Base-by-base conservation (phyloP, 2,113 vertebrate genomes). In the Chamaetylas fuelleborni region DNA sequence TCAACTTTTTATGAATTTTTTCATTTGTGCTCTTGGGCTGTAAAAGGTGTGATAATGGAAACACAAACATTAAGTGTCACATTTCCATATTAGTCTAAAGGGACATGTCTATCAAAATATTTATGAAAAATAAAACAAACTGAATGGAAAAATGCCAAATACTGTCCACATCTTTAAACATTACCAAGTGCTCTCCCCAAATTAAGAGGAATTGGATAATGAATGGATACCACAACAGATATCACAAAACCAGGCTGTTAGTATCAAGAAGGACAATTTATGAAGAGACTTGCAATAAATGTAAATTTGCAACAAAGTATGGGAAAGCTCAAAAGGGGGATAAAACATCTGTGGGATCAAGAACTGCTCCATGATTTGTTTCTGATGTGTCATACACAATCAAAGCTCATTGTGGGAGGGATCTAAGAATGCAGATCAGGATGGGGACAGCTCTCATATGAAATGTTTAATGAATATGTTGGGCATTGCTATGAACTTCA, bases 401-500 rank as follows among this genome's bases (percentile, higher is more conserved):
- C 61, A 91, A 36, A 91, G 45, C 57, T 85, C 78, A 42, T 79
- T 19, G 38, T 17, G 19, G 82, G 57, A 81, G 40, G 19, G 36
- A 78, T 45, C n/a, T 85, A 70, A 54, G 70, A 71, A 84, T 3
- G 19, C 34, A 74, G 57, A 45, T 43, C n/a, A 14, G 3, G 14
- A 48, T n/a, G 54, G 31, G 53, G 36, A 76, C 65, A 72, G 25
- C 29, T 89, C 77, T 72, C 25, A n/a, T 38, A 58, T 0, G 1
- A 74, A 56, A 95, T 34, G 36, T 62, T 80, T 87, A 81, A 92
- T 89, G 47, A 61, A 11, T 29, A n/a, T 8, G 6, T 22, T 92
- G 33, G 48, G 13, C 34, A 69, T 14, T 31, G 48, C 78, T 45
- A 42, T 28, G 48, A 65, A 60, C 38, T 65, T 85, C 33, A 79